Evolutionary conservation across 2,888 invertebrate species (phyloP), one percentile per base, ranked within the genome.

Genomic region (Mythimna impura): DNA sequence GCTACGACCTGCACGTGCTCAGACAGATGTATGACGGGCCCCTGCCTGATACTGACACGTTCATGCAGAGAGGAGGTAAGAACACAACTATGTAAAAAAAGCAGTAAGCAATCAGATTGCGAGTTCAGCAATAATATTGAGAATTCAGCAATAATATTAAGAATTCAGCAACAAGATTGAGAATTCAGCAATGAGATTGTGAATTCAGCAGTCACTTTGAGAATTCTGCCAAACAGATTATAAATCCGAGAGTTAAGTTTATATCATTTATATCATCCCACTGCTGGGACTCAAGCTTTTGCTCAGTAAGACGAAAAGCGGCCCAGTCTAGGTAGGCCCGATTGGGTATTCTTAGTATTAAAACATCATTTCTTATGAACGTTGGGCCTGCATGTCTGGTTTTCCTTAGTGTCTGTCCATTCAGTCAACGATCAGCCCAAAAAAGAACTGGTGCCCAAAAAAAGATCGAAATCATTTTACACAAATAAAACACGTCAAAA

Each of bases 1-100:
- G 98, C 2, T 99, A 98, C 93, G 99, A 99, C 91, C 97, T 99
- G 74, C 98, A 98, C 78, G 98, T 98, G 6, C 96, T 99, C 30
- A 91, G 97, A 71, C 96, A 97, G 84, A 97, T 97, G 95, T 97
- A 97, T 74, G 97, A 97, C 76, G 97, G 96, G 0, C 97, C 96
- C 0, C 95, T 96, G 10, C 95, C 96, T 1, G 97, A 97, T 69
- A 96, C 95, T 5, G 97, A 97, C 64, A 93, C 95, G 7, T 94
- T 95, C 70, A 93, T 95, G 92, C 96, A 96, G 82, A 94, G 95
- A 54, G 93, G 96, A 91, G 96, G 97, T 97, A 87, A 89, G 91
- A 12, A 55, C 30, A n/a, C n/a, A 7, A 6, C 6, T 14, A 50
- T 40, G 3, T 47, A 47, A 47, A 47, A n/a, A 47, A 12, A 50